Conservation (phyloP, 2,888 invertebrate genomes). For the Ectemnius cavifrons region DNA sequence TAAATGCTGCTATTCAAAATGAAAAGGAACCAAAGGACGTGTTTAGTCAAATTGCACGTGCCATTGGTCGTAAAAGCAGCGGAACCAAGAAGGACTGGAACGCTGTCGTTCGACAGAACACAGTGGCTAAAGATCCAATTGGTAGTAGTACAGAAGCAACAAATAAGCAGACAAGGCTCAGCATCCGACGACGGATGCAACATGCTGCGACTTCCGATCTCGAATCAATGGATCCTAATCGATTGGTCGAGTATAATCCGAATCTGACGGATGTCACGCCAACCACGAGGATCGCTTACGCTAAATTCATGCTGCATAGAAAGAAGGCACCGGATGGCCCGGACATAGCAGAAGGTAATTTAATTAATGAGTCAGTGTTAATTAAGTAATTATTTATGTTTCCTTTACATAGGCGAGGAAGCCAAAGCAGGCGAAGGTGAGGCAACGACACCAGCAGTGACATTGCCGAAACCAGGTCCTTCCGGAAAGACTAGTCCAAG, state of each 20-base stretch:
- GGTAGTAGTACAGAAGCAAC: slow-evolving; percentile 86
- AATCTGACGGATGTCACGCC: slow-evolving; percentile 87
- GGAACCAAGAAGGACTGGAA: slow-evolving; percentile 90
- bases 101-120: slow-evolving; percentile 87
- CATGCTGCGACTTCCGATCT: slow-evolving; percentile 83
- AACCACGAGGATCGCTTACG: slow-evolving; percentile 90
- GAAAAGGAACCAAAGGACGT: slow-evolving; percentile 87
- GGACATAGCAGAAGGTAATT: slow-evolving; percentile 12
- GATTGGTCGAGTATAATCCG: slow-evolving; percentile 89
- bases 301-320: slow-evolving; percentile 91
- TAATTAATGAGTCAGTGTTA: background rate
- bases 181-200: slow-evolving; percentile 85
- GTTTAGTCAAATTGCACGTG: slow-evolving; percentile 90
- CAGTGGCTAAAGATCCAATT: slow-evolving; percentile 86
- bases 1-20: slow-evolving; percentile 85
- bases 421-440: background rate
- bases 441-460: too few relatives aligned
- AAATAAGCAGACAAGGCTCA: slow-evolving; percentile 84
- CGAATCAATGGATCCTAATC: slow-evolving; percentile 85
- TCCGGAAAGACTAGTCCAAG: background rate
- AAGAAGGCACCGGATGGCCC: slow-evolving; percentile 76
- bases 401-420: background rate
- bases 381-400: background rate
- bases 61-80: slow-evolving; percentile 83
- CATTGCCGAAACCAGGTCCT: background rate